A percentile compares a stretch with the other conserved stretches of the same genome.
Evolutionary conservation across 2,888 invertebrate genomes (phyloP).

Genomic region (Entomobrya proxima): DNA sequence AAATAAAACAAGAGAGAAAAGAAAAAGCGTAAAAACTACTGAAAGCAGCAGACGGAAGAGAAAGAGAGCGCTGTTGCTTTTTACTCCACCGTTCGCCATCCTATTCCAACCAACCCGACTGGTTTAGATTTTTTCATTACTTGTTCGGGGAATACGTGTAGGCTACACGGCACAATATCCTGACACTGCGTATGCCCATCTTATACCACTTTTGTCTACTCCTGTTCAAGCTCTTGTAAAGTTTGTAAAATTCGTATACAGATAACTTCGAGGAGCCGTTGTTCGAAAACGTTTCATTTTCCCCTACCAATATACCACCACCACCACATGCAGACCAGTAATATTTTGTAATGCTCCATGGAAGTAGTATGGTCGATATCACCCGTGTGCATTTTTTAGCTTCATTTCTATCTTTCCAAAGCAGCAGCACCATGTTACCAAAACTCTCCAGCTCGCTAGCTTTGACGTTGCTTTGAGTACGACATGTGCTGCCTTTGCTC

Average conservation of each 20-base stretch:
- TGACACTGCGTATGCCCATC: neutral
- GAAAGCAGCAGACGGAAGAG: neutral
- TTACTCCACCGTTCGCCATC: neutral
- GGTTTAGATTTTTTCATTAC: neutral
- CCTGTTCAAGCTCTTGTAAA: neutral
- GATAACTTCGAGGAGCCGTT: neutral
- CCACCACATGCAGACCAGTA: neutral
- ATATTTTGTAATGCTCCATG: neutral
- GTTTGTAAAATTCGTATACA: constrained; percentile 8
- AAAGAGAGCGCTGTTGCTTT: neutral
- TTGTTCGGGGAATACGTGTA: neutral
- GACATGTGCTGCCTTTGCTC: constrained; percentile 13
- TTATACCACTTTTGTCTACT: constrained; percentile 49
- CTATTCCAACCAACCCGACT: neutral
- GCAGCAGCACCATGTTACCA: neutral
- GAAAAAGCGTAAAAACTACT: neutral
- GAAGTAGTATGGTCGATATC: constrained; percentile 60
- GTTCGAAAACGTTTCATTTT: too few relatives aligned
- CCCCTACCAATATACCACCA: neutral
- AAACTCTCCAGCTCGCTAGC: neutral
- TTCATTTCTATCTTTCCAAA: neutral
- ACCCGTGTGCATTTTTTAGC: constrained; percentile 35
- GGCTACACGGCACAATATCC: neutral
- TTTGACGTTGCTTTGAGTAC: neutral
- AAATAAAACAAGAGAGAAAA: neutral